Evolutionary conservation across 1,140 invertebrate genomes (phyloP).

Genomic region (Brachionus rubens): DNA sequence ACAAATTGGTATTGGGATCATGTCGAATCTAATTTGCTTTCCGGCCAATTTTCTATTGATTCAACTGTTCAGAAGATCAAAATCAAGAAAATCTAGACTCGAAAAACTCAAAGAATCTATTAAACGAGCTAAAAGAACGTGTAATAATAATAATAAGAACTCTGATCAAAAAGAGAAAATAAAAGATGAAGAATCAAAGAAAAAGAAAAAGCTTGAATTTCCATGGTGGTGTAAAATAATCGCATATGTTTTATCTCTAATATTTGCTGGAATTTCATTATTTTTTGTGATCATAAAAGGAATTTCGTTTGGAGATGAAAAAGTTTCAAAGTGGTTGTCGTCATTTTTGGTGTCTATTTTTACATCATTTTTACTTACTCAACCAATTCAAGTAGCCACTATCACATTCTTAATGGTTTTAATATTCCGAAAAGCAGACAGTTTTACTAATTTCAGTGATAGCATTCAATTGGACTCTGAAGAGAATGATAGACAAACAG

Average conservation of each 20-base stretch:
- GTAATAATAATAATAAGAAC: background rate
- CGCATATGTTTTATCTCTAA: background rate
- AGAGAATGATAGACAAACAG: conserved; percentile 57
- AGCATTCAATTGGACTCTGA: background rate
- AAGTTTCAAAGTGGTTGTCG: conserved; percentile 27
- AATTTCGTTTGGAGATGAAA: conserved; percentile 26
- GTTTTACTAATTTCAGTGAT: background rate
- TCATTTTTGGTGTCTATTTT: conserved; percentile 6
- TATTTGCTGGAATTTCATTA: background rate
- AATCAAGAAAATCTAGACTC: background rate
- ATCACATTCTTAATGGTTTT: background rate
- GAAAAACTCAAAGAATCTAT: background rate
- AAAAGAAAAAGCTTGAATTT: conserved; percentile 42
- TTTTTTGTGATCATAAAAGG: conserved; percentile 27
- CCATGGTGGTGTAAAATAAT: conserved; percentile 38
- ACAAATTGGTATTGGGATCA: conserved; percentile 37
- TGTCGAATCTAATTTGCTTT: background rate
- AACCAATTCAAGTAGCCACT: background rate
- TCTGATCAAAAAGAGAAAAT: background rate
- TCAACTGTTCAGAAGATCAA: conserved; percentile 10
- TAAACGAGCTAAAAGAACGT: background rate
- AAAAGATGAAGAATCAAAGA: background rate
- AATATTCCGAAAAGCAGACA: background rate
- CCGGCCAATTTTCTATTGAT: background rate
- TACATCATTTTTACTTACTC: conserved; percentile 8